Conservation (phyloP, 2,888 invertebrate species). For the Gymnosoma rotundatum region DNA sequence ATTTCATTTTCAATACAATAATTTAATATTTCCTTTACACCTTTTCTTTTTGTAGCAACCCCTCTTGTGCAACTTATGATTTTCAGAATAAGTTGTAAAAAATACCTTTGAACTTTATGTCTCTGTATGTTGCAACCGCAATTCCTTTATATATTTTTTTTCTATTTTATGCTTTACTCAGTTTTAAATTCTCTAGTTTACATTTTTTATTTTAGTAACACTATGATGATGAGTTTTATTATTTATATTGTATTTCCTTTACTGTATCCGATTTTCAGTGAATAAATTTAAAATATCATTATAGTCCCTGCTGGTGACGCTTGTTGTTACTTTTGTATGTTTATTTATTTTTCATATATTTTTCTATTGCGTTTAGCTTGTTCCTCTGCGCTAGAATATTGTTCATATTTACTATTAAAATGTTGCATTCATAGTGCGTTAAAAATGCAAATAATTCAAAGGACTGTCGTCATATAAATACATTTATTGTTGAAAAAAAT, state of each 20-base stretch:
- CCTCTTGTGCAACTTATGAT: conserved; percentile 42
- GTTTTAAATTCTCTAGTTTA: no score
- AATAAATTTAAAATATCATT: conserved; percentile 52
- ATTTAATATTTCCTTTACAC: conserved; percentile 65
- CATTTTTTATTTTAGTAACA: background rate
- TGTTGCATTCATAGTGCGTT: conserved; percentile 2
- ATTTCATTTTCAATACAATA: conserved; percentile 36
- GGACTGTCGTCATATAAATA: background rate
- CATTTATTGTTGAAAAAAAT: no score
- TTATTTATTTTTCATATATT: no score
- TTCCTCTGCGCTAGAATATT: conserved; percentile 26
- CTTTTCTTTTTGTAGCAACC: conserved; percentile 26
- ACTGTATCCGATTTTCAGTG: conserved; percentile 47
- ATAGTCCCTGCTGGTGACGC: conserved; percentile 7
- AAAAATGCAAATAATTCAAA: background rate
- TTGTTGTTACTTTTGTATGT: conserved; percentile 62
- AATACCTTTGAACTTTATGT: conserved; percentile 49
- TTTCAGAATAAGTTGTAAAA: conserved; percentile 33
- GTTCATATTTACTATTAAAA: conserved; percentile 19
- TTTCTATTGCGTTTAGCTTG: background rate
- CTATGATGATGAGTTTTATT: conserved; percentile 5
- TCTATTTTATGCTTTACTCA: background rate
- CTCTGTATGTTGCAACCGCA: conserved; percentile 59
- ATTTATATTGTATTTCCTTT: conserved; percentile 62
- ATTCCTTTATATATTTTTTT: conserved; percentile 40